Base-by-base conservation (phyloP, 2,888 invertebrate genomes). In the Plagiodera versicolora region DNA sequence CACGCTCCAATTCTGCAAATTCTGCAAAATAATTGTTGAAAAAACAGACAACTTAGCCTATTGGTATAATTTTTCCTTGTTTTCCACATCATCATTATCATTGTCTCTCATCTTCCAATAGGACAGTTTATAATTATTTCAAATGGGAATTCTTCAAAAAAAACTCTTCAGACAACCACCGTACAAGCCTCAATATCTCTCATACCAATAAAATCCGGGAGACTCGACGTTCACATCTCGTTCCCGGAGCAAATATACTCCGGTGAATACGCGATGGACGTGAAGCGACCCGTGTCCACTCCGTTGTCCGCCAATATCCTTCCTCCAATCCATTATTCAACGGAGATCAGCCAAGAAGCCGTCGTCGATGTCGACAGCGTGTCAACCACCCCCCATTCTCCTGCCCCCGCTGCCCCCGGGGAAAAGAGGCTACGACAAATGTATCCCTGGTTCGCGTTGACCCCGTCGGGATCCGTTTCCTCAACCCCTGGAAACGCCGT, bases 261-360 rank as follows among this genome's bases (percentile, higher is more conserved):
- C 44, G 60, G 58, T 63, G 65, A 66, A 66, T 66, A 59, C 61
- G 57, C 49, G 57, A 75, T 75, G 74, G 53, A 24, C 71, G 74
- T 72, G 73, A 73, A 71, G 73, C 70, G 76, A 77, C 77, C 79
- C 74, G 73, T 79, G 78, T 79, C 78, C 74, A 70, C 66, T n/a
- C 3, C 72, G 69, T 71, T 77, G 76, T 77, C 77, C 75, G 70
- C 68, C 72, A 73, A 73, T 75, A 72, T 75, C 74, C 72, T 69
- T 39, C 14, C 62, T 69, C 71, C 74, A 70, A 78, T 79, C 78
- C 78, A 79, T 79, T 79, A 79, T 79, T 78, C 78, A 79, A 73
- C 55, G 72, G 68, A 67, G 72, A 68, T 70, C 74, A 74, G 76
- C 77, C 76, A 78, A 78, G 78, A 77, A 79, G 77, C 74, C 75